Evolutionary conservation across 2,113 vertebrate genomes (phyloP).

Genomic region (Hemiprocne comata): DNA sequence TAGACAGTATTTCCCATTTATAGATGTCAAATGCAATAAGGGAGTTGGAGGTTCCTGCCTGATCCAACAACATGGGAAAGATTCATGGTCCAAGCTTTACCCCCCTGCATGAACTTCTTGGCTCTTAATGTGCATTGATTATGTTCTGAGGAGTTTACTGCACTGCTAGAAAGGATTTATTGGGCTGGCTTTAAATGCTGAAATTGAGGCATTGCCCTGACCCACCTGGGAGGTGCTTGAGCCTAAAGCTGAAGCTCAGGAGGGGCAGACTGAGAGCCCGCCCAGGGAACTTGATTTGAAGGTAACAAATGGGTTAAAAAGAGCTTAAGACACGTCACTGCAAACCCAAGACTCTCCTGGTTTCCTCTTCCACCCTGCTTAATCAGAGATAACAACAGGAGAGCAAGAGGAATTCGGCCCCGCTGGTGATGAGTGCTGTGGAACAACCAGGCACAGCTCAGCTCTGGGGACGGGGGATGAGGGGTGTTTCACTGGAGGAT

Average conservation of each 20-base stretch:
- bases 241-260: background rate
- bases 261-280: background rate
- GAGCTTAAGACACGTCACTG: background rate
- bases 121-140: conserved; percentile 64
- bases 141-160: conserved; percentile 56
- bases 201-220: background rate
- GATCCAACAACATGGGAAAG: background rate
- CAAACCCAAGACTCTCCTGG: background rate
- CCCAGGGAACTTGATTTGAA: background rate
- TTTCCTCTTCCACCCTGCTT: background rate
- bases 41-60: background rate
- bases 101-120: background rate
- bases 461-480: background rate
- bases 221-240: background rate
- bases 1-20: background rate
- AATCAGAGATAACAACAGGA: background rate
- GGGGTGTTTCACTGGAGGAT: conserved; percentile 2
- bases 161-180: conserved; percentile 56
- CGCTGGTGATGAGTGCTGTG: background rate
- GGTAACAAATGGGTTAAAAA: background rate
- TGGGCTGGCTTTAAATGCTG: conserved; percentile 23
- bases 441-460: background rate
- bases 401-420: background rate
- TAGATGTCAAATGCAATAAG: background rate
- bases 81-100: conserved; percentile 26